Percentiles rank a stretch among this genome's conserved stretches.
Conservation (phyloP, 2,888 invertebrate genomes). For the Tipula lateralis region DNA sequence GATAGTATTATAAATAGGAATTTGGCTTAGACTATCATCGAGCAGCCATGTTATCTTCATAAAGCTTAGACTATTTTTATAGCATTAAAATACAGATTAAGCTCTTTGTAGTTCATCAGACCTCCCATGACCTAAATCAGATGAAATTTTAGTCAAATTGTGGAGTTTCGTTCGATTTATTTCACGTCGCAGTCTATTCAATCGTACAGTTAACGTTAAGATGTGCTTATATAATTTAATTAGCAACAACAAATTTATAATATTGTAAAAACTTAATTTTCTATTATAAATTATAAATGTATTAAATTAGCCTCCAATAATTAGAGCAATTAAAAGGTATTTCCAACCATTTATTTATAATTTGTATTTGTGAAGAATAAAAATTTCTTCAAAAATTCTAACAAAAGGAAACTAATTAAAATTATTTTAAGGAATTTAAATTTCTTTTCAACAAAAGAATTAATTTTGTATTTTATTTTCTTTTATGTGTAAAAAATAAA, state of each 20-base stretch:
- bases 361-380: neutral
- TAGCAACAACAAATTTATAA: no score
- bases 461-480: neutral
- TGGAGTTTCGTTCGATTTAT: neutral
- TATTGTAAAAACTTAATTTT: neutral
- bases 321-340: constrained; percentile 5
- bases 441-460: neutral
- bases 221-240: neutral
- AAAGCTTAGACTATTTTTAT: no score
- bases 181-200: neutral
- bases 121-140: no score
- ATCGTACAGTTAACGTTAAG: neutral
- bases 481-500: neutral
- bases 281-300: neutral
- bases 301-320: neutral
- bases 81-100: no score
- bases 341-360: neutral
- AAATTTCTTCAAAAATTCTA: neutral
- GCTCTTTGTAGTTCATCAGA: no score
- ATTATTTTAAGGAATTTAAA: constrained; percentile 9
- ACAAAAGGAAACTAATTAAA: constrained; percentile 9
- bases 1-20: no score
- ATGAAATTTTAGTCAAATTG: no score
- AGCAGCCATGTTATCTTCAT: no score
- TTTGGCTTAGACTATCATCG: no score